phyloP scores from a whole-genome alignment of 2,888 invertebrate species.

The Stramonita haemastoma region DNA sequence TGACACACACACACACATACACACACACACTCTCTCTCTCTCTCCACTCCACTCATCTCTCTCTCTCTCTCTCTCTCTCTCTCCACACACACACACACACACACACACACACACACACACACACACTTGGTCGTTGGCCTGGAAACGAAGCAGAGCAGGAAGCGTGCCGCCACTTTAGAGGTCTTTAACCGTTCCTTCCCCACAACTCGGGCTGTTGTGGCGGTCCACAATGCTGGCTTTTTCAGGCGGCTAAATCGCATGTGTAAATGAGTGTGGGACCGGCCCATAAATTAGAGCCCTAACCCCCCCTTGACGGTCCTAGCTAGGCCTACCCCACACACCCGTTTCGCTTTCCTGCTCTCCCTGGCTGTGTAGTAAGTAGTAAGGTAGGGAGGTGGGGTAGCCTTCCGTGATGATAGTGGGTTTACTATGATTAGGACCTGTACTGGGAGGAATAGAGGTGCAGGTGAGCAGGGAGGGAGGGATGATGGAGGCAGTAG shows the following conservation, averaged over 20 bases:
- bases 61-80: not conserved
- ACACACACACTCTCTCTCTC: not conserved
- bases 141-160: conserved; percentile 3
- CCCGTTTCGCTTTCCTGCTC: not conserved
- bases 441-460: not conserved
- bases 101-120: too few species aligned
- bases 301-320: not conserved
- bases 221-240: conserved; percentile 1
- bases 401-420: too few species aligned
- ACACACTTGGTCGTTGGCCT: conserved; percentile 16
- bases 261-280: conserved; percentile 27
- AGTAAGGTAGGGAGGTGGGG: not conserved
- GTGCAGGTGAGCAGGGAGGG: not conserved
- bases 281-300: conserved; percentile 24
- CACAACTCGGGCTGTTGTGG: not conserved
- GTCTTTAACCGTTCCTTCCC: not conserved
- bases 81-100: too few species aligned
- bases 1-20: too few species aligned
- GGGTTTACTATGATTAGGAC: too few species aligned
- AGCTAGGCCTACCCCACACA: conserved; percentile 10
- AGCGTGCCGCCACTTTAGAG: not conserved
- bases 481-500: not conserved
- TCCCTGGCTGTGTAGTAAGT: not conserved
- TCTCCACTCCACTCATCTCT: not conserved
- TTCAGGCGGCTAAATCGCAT: conserved; percentile 24